Evolutionary conservation across 2,113 vertebrate genomes (phyloP).

Genomic region (Anoura caudifer): DNA sequence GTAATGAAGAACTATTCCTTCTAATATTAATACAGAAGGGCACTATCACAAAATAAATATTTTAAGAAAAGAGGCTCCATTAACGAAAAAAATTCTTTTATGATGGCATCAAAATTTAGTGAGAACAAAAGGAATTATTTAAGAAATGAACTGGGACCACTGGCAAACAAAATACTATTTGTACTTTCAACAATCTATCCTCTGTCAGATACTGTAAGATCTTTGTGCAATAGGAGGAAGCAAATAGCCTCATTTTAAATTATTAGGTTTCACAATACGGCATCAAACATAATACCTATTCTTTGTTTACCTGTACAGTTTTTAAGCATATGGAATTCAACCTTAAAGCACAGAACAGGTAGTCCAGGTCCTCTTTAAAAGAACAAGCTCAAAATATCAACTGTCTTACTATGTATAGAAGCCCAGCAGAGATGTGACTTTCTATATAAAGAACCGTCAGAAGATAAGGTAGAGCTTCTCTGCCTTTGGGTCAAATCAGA

Average conservation of each 20-base stretch:
- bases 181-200: background rate
- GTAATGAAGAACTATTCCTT: background rate
- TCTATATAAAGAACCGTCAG: background rate
- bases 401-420: background rate
- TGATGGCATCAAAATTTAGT: background rate
- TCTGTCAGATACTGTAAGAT: background rate
- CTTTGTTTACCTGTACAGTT: background rate
- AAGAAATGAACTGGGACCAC: background rate
- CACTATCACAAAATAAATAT: background rate
- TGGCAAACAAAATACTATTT: slow-evolving; percentile 7
- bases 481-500: background rate
- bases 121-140: background rate
- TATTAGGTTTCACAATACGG: background rate
- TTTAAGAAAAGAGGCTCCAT: background rate
- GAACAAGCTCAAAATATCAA: background rate
- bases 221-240: background rate
- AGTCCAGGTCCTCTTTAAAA: background rate
- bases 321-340: background rate
- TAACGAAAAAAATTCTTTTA: background rate
- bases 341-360: background rate
- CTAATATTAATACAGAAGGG: background rate
- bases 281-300: background rate
- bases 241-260: background rate
- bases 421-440: background rate
- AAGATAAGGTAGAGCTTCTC: background rate